These are phyloP conservation scores for Gambusia affinis DNA, from an alignment of 2,113 vertebrate genomes.

Conservation along the genomic window DNA sequence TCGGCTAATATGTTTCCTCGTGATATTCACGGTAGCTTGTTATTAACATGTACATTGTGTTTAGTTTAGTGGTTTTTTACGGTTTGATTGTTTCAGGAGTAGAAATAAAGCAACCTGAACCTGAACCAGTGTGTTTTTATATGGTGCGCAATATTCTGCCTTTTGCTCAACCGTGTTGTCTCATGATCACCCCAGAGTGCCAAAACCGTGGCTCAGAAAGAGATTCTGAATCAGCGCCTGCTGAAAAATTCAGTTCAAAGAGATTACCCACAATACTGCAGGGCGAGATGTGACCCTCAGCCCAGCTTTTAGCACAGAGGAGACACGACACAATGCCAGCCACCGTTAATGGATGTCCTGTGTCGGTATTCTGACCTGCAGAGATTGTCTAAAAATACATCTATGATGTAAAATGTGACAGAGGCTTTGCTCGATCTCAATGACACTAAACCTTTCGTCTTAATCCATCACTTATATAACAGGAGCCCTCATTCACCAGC, in stretches of 20 bases:
- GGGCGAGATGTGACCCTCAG: slow-evolving; percentile 38
- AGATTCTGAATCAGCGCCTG: slow-evolving; percentile 49
- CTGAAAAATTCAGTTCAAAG: slow-evolving; percentile 49
- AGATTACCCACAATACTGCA: slow-evolving; percentile 56
- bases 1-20: too few species aligned
- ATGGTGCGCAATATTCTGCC: slow-evolving; percentile 9
- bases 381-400: slow-evolving; percentile 62
- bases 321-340: slow-evolving; percentile 32
- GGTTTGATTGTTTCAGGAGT: neutral
- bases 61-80: neutral
- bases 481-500: slow-evolving; percentile 30
- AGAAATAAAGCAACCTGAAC: neutral
- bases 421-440: slow-evolving; percentile 59
- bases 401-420: slow-evolving; percentile 49
- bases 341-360: slow-evolving; percentile 33
- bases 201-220: slow-evolving; percentile 45
- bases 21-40: too few species aligned
- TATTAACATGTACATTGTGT: too few species aligned
- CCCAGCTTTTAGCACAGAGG: slow-evolving; percentile 26
- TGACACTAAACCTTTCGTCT: slow-evolving; percentile 58
- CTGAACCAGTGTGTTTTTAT: neutral
- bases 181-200: slow-evolving; percentile 52
- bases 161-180: slow-evolving; percentile 34
- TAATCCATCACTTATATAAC: slow-evolving; percentile 70
- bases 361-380: slow-evolving; percentile 12